Conservation (phyloP, 2,113 vertebrate species). For the Leptodactylus fuscus region DNA sequence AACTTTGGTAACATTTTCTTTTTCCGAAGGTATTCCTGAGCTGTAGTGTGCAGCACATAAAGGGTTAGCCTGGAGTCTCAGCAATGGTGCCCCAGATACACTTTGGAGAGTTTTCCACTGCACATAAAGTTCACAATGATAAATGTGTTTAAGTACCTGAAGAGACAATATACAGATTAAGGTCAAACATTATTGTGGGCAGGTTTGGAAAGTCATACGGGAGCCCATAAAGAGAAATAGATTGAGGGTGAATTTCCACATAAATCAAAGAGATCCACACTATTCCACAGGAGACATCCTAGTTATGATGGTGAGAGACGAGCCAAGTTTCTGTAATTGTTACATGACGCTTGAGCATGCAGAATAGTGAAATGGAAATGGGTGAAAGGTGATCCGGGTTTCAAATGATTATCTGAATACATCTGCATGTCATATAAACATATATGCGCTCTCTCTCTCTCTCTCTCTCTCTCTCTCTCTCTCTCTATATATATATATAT, state of each 20-base stretch:
- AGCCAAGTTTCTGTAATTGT: slow-evolving; percentile 3
- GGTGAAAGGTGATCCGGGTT: neutral
- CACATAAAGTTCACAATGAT: slow-evolving; percentile 60
- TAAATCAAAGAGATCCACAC: slow-evolving; percentile 59
- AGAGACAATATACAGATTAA: slow-evolving; percentile 62
- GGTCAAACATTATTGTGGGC: slow-evolving; percentile 60
- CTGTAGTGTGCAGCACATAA: neutral
- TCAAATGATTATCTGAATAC: neutral
- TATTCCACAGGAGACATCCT: slow-evolving; percentile 29
- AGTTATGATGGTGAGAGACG: slow-evolving; percentile 46
- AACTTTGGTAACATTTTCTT: neutral
- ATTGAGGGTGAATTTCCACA: slow-evolving; percentile 60
- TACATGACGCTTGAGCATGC: slow-evolving; percentile 39
- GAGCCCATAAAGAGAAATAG: slow-evolving; percentile 60
- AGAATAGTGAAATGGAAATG: slow-evolving; percentile 1
- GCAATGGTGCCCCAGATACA: slow-evolving; percentile 56
- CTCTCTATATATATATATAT: too few species aligned
- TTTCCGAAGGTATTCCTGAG: neutral
- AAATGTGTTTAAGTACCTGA: slow-evolving; percentile 60
- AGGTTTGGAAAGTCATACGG: slow-evolving; percentile 58
- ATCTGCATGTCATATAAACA: neutral
- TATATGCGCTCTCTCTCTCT: too few species aligned
- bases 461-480: too few species aligned
- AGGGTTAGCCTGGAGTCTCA: slow-evolving; percentile 11
- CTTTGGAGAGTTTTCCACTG: slow-evolving; percentile 51